Conservation (phyloP, 2,797 vertebrate genomes). For the Acipenser oxyrinchus region DNA sequence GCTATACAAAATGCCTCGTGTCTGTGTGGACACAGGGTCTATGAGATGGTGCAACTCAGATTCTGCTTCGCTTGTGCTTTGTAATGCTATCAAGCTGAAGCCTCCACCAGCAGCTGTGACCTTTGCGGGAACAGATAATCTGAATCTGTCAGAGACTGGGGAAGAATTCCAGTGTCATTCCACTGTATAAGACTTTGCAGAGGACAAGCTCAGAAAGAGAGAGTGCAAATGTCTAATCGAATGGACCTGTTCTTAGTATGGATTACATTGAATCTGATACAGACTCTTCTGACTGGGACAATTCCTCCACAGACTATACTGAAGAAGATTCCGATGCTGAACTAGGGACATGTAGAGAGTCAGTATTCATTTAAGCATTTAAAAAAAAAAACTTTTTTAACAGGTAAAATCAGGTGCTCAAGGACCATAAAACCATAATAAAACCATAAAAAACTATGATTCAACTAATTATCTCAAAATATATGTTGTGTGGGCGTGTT, state of each 20-base stretch:
- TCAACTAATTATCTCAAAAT: no score
- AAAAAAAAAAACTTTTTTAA: background rate
- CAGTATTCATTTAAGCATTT: slow-evolving; percentile 38
- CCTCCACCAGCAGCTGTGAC: slow-evolving; percentile 50
- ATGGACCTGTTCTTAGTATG: slow-evolving; percentile 47
- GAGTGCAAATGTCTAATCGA: slow-evolving; percentile 21
- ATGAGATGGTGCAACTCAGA: slow-evolving; percentile 18
- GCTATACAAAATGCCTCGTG: slow-evolving; percentile 17
- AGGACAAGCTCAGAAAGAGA: slow-evolving; percentile 17
- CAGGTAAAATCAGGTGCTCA: background rate
- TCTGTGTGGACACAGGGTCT: background rate
- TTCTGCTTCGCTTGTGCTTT: slow-evolving; percentile 21
- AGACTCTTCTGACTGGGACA: slow-evolving; percentile 54
- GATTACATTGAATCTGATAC: slow-evolving; percentile 60
- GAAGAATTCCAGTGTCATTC: slow-evolving; percentile 45
- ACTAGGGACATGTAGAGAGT: slow-evolving; percentile 59
- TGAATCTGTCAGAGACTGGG: slow-evolving; percentile 41
- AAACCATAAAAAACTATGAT: no score
- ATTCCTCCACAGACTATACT: slow-evolving; percentile 49
- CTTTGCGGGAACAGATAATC: slow-evolving; percentile 44
- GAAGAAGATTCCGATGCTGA: slow-evolving; percentile 49
- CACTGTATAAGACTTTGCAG: slow-evolving; percentile 34
- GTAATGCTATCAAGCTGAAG: slow-evolving; percentile 4
- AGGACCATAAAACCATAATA: background rate
- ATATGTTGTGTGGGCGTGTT: no score